Conservation (phyloP, 2,113 vertebrate species). For the Naja naja region DNA sequence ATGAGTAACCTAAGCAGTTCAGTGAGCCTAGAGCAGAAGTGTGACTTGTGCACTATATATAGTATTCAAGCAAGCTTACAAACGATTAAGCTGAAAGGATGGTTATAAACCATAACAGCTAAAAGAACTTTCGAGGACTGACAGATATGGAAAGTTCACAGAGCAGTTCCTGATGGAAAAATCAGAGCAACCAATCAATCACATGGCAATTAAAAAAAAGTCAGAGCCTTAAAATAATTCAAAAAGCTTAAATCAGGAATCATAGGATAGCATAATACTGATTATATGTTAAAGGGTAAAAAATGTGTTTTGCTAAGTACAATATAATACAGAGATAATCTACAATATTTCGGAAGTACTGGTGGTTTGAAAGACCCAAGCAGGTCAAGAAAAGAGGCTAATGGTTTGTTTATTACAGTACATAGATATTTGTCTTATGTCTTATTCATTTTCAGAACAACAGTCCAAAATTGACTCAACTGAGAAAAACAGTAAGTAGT, state of each 20-base stretch:
- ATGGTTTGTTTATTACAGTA: not conserved
- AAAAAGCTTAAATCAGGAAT: conserved; percentile 44
- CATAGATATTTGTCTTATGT: not conserved
- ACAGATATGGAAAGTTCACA: not conserved
- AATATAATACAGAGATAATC: not conserved
- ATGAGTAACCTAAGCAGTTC: not conserved
- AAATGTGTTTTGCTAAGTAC: not conserved
- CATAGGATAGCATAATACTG: conserved; percentile 35
- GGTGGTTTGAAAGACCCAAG: not conserved
- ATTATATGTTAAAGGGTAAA: conserved; percentile 19
- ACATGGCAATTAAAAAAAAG: conserved; percentile 17
- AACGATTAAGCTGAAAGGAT: not conserved
- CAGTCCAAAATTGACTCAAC: not conserved
- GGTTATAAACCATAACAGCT: not conserved
- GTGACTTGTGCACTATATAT: not conserved
- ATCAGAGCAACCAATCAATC: conserved; percentile 8
- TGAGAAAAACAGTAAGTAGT: not conserved
- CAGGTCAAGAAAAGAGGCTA: not conserved
- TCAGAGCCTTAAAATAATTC: conserved; percentile 53
- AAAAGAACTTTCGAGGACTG: not conserved
- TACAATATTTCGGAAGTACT: not conserved
- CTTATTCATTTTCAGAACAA: not conserved
- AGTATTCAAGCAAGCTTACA: not conserved
- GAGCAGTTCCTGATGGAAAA: not conserved
- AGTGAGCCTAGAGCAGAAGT: not conserved